phyloP scores from a whole-genome alignment of 2,113 vertebrate genomes.

The Rhodinocichla rosea region DNA sequence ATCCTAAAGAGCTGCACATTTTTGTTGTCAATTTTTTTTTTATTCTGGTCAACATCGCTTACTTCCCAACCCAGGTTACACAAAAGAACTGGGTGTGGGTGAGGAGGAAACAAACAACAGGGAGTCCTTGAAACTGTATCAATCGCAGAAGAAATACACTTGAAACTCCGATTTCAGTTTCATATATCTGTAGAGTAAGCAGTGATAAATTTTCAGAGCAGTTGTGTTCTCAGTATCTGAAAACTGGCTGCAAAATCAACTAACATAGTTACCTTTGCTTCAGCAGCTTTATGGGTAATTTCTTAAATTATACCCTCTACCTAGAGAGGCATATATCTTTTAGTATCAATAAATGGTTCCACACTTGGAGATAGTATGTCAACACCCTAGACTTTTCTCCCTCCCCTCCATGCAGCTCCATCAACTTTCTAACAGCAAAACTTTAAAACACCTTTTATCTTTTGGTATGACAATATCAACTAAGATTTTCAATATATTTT shows the following conservation, averaged over 20 bases:
- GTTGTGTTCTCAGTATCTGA: not conserved
- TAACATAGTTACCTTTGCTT: not conserved
- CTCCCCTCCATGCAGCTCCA: not conserved
- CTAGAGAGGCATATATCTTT: not conserved
- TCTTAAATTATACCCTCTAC: not conserved
- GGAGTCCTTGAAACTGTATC: not conserved
- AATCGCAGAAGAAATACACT: accelerated
- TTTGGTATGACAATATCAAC: not conserved
- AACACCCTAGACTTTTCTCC: not conserved
- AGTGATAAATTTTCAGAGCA: not conserved
- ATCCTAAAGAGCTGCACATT: not conserved
- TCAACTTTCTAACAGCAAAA: not conserved
- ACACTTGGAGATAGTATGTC: not conserved
- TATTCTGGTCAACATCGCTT: not conserved
- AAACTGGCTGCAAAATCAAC: not conserved
- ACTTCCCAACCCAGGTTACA: not conserved
- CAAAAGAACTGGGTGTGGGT: not conserved
- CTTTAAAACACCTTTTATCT: not conserved
- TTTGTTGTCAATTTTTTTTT: not conserved
- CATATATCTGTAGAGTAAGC: not conserved
- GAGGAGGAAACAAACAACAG: not conserved
- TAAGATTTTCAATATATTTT: not conserved
- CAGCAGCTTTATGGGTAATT: not conserved
- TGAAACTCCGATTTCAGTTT: not conserved
- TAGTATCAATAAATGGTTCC: not conserved